Base-by-base conservation (phyloP, 2,113 vertebrate species). In the Elachura formosa region DNA sequence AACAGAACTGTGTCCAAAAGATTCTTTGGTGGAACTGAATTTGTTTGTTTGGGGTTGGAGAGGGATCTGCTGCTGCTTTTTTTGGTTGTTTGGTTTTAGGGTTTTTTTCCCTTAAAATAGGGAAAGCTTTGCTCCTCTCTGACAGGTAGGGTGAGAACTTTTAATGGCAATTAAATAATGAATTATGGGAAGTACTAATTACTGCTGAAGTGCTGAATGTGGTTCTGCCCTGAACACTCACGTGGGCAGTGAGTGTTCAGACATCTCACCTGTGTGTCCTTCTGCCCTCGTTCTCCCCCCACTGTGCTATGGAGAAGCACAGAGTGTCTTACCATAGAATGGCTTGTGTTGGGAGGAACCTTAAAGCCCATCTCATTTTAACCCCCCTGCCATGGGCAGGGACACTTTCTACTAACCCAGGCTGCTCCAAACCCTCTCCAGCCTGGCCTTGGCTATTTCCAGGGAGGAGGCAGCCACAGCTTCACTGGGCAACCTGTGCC, bases 341-440 rank as follows among this genome's bases (percentile, higher is more conserved):
- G 46, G 5, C 41, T 68, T 67, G 38, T 16, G 11, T 40, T 68
- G 34, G 40, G 19, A 68, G 54, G 43, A 12, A 48, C n/a, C 16
- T 54, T 31, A 9, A 54, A 41, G 17, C 4, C 5, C 6, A 13
- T 2, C 10, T 25, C 4, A 21, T 52, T 40, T 24, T 7, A n/a
- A 14, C 1, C 0, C 5, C 33, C 11, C 13, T 59, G 38, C 38
- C 9, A 9, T 10, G 5, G 13, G 4, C 28, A 74, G 23, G 38
- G 51, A n/a, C 36, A 25, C 1, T 7, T 67, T 2, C 16, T 33
- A 14, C 23, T 4, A 0, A 4, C 3, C 40, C 54, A 67, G 13
- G 38, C 0, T 26, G 28, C n/a, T 74, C 68, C 38, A 14, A 66
- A 9, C 24, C 13, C 45, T 0, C 0, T 17, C 52, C 59, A 59